A percentile compares a stretch with the other conserved stretches of the same genome.
Evolutionary conservation across 2,797 vertebrate species (phyloP).

Genomic region (Acanthurus lineatus): DNA sequence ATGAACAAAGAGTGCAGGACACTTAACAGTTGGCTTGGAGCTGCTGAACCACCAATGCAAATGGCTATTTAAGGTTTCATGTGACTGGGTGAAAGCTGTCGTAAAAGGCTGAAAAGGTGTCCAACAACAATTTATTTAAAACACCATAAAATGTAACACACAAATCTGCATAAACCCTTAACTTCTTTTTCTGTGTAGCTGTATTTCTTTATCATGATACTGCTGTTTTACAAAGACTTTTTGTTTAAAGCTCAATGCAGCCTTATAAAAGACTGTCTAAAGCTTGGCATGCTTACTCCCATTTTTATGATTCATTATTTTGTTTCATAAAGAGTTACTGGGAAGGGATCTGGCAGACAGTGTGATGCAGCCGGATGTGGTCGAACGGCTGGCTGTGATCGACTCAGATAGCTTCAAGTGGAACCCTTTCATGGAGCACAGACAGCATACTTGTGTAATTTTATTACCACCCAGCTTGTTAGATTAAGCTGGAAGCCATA

Average conservation of each 20-base stretch:
- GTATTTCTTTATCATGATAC: not conserved
- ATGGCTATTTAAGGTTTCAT: not conserved
- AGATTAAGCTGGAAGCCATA: not conserved
- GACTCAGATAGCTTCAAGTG: not conserved
- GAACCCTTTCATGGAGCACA: not conserved
- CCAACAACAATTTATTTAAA: not conserved
- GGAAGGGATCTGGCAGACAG: not conserved
- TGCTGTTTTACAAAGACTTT: no score
- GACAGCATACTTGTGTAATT: not conserved
- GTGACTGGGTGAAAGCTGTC: not conserved
- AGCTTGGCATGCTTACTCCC: not conserved
- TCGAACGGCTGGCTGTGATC: not conserved
- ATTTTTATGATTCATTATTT: not conserved
- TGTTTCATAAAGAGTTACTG: not conserved
- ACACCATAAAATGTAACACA: not conserved
- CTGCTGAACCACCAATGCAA: conserved; percentile 1
- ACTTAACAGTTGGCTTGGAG: conserved; percentile 2
- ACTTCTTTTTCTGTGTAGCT: not conserved
- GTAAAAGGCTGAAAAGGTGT: not conserved
- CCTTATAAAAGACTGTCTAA: not conserved
- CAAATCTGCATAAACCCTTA: no score
- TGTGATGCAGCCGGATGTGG: conserved; percentile 15
- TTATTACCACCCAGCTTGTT: not conserved
- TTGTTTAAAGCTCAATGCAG: no score
- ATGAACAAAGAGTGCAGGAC: not conserved